Conservation (phyloP, 92 coral and sea anemone species). For the Bergia puertoricense region DNA sequence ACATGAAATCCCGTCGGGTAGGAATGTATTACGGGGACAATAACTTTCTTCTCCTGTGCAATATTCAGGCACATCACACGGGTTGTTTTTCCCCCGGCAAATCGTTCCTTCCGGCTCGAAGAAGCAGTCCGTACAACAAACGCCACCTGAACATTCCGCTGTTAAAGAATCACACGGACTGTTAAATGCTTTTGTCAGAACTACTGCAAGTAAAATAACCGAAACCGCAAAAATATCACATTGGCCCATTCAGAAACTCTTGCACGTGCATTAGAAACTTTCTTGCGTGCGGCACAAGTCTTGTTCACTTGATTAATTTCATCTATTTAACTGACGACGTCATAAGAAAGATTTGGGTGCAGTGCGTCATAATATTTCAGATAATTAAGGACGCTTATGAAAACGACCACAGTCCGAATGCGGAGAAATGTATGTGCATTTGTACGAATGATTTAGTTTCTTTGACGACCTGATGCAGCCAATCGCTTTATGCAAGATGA, state of each 20-base stretch:
- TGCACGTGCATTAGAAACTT: neutral
- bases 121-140: conserved; percentile 44
- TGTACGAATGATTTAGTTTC: too few species aligned
- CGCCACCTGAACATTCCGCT: conserved; percentile 37
- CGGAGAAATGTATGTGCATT: too few species aligned
- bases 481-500: too few species aligned
- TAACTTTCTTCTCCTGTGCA: conserved; percentile 49
- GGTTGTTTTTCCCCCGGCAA: conserved; percentile 36
- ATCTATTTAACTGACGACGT: neutral
- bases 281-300: neutral
- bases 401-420: too few species aligned
- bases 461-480: too few species aligned
- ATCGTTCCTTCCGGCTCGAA: conserved; percentile 11
- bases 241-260: neutral
- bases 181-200: neutral
- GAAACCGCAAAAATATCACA: neutral
- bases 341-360: neutral
- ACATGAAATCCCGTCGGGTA: conserved; percentile 33
- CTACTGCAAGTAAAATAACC: neutral
- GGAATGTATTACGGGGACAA: conserved; percentile 34
- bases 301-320: neutral
- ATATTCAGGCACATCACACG: conserved; percentile 49
- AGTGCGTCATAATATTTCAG: neutral
- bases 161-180: neutral
- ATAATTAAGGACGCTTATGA: too few species aligned